These are phyloP conservation scores for Sakesphorus luctuosus DNA, from an alignment of 2,113 vertebrate genomes.

Conservation along the genomic window DNA sequence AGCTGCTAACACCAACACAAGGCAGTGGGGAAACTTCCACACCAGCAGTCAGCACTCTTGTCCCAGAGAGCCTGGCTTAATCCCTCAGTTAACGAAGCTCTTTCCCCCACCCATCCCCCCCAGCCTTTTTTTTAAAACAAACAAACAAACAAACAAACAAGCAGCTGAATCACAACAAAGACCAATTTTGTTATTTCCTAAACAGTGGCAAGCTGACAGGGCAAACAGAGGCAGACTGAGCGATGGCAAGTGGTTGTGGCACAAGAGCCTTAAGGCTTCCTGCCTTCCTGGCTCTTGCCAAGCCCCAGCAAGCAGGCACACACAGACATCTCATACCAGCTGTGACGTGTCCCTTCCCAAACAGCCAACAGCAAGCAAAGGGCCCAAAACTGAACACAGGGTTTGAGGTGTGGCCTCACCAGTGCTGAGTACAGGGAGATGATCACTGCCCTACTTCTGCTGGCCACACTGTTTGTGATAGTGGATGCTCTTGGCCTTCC, in stretches of 20 bases:
- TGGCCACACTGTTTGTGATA: background rate
- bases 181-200: background rate
- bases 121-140: no score
- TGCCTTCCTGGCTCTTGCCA: background rate
- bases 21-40: background rate
- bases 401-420: fast-evolving
- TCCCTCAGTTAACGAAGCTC: background rate
- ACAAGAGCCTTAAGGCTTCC: background rate
- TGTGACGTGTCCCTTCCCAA: background rate
- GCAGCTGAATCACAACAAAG: background rate
- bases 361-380: background rate
- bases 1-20: background rate
- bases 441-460: background rate
- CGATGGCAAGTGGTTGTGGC: background rate
- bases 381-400: background rate
- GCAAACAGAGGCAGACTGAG: background rate
- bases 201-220: background rate
- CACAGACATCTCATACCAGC: background rate
- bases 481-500: background rate
- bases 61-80: background rate
- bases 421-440: fast-evolving
- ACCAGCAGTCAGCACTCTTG: background rate
- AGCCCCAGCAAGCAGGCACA: background rate
- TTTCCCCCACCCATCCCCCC: background rate
- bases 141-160: background rate